Evolutionary conservation across 2,888 invertebrate species (phyloP).

Genomic region (Trachelus stipa): DNA sequence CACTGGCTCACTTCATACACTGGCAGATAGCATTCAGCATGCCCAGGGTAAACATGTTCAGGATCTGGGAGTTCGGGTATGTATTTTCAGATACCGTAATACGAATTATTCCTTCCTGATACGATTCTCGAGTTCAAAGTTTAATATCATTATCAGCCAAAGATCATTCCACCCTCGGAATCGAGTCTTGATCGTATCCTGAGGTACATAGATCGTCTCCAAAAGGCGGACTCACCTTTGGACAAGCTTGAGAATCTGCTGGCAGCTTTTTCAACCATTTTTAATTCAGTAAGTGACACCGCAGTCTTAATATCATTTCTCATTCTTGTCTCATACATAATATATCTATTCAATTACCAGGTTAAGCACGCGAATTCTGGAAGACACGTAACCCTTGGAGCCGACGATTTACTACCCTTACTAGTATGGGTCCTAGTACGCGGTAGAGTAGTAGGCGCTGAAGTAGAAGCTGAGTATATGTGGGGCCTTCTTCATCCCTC

Average conservation of each 20-base stretch:
- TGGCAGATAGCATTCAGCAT: conserved; percentile 78
- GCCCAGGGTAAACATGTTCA: conserved; percentile 77
- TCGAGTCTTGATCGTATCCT: conserved; percentile 82
- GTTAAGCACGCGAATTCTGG: conserved; percentile 76
- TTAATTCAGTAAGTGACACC: conserved; percentile 75
- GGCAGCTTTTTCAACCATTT: conserved; percentile 89
- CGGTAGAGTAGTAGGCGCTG: conserved; percentile 90
- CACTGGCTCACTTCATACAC: conserved; percentile 77
- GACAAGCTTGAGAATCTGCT: conserved; percentile 93
- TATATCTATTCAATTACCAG: conserved; percentile 59
- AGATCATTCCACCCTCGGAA: conserved; percentile 82
- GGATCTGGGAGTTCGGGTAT: conserved; percentile 78
- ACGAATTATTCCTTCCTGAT: background rate
- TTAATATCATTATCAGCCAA: conserved; percentile 70
- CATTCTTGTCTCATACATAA: conserved; percentile 45
- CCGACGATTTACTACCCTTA: conserved; percentile 91
- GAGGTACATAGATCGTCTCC: conserved; percentile 83
- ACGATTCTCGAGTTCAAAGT: conserved; percentile 49
- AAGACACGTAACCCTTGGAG: conserved; percentile 74
- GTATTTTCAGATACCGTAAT: conserved; percentile 15
- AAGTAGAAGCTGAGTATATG: conserved; percentile 97
- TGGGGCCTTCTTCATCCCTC: conserved; percentile 93
- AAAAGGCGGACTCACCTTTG: conserved; percentile 91
- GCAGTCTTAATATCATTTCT: conserved; percentile 21
- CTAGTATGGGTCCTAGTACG: conserved; percentile 93